Conservation (phyloP, 2,888 invertebrate species). For the Platerodrilus igneus region DNA sequence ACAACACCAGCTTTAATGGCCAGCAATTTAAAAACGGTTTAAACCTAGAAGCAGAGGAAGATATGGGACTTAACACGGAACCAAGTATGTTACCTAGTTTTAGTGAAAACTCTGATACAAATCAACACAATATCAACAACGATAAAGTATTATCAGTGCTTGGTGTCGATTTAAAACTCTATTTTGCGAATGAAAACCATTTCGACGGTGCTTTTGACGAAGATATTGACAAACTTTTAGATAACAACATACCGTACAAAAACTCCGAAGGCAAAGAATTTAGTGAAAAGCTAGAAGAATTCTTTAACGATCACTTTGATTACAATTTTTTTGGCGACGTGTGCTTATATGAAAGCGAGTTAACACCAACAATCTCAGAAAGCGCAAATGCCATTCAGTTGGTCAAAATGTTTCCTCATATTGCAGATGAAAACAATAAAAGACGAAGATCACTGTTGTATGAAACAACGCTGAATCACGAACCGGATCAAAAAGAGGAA, state of each 20-base stretch:
- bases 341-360: slow-evolving; percentile 16
- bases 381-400: slow-evolving; percentile 29
- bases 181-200: slow-evolving; percentile 27
- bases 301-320: slow-evolving; percentile 31
- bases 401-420: slow-evolving; percentile 43
- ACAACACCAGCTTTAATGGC: slow-evolving; percentile 6
- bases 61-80: slow-evolving; percentile 7
- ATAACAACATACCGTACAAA: slow-evolving; percentile 12
- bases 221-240: slow-evolving; percentile 28
- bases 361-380: slow-evolving; percentile 15
- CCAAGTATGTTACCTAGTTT: not conserved
- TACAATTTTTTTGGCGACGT: slow-evolving; percentile 29
- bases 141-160: slow-evolving; percentile 33
- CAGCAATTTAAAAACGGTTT: slow-evolving; percentile 6
- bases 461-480: slow-evolving; percentile 36
- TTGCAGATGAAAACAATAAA: slow-evolving; percentile 42
- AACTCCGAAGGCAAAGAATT: slow-evolving; percentile 12
- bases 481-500: slow-evolving; percentile 18
- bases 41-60: slow-evolving; percentile 12
- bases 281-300: slow-evolving; percentile 30
- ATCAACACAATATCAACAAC: slow-evolving; percentile 2
- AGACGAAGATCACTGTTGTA: slow-evolving; percentile 44
- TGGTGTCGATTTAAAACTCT: slow-evolving; percentile 38
- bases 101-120: slow-evolving; percentile 1
- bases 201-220: slow-evolving; percentile 30